These are phyloP conservation scores for Clarias fuscus DNA, from an alignment of 2,797 vertebrate species.

Conservation along the genomic window DNA sequence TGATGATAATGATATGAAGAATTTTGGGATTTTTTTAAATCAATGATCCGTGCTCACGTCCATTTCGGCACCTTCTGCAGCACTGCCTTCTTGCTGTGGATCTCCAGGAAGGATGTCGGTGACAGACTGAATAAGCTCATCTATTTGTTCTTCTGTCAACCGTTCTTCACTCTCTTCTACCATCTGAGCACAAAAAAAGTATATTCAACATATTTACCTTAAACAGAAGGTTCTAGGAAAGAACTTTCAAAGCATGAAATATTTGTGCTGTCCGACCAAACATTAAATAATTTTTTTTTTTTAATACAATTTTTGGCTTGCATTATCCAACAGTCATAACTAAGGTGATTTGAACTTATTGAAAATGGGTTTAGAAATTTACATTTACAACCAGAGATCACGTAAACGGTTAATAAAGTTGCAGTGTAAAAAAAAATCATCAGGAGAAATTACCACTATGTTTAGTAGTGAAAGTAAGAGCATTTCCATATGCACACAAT, in stretches of 20 bases:
- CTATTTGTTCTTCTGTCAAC: slow-evolving; percentile 94
- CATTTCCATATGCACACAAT: too few species aligned
- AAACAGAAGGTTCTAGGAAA: not conserved
- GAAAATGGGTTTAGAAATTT: too few species aligned
- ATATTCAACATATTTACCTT: not conserved
- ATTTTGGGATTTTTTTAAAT: not conserved
- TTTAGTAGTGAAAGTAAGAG: too few species aligned
- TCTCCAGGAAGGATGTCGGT: slow-evolving; percentile 84
- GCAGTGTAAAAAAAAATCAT: too few species aligned
- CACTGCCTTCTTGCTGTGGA: slow-evolving; percentile 75
- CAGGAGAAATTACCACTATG: too few species aligned
- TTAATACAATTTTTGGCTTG: too few species aligned
- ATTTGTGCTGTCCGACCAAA: too few species aligned
- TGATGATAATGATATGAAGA: not conserved
- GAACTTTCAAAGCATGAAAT: not conserved
- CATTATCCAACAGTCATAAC: too few species aligned
- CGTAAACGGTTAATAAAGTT: too few species aligned
- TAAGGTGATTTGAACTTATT: too few species aligned
- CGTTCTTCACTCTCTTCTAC: slow-evolving; percentile 98
- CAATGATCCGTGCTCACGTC: slow-evolving; percentile 57
- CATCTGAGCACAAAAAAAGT: slow-evolving; percentile 73
- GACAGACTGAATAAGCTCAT: slow-evolving; percentile 89
- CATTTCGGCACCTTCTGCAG: slow-evolving; percentile 64
- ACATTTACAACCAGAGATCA: too few species aligned
- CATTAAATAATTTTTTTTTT: too few species aligned